Evolutionary conservation across 2,888 invertebrate genomes (phyloP).

Genomic region (Pegoplata infirma): DNA sequence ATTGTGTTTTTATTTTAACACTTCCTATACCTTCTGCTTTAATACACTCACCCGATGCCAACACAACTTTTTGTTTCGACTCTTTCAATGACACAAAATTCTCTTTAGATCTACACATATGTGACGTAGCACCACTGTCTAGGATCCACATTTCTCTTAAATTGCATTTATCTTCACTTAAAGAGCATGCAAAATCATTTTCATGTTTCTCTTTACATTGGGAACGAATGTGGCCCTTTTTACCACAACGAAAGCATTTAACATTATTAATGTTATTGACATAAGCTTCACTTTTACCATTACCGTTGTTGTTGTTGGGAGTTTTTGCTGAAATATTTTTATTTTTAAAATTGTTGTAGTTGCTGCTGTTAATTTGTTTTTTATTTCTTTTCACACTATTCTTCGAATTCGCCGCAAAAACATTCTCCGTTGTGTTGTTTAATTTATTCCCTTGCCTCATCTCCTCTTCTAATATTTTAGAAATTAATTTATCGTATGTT

Average conservation of each 20-base stretch:
- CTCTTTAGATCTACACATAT: constrained; percentile 35
- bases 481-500: constrained; percentile 14
- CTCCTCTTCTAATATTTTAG: constrained; percentile 38
- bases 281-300: neutral
- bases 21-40: constrained; percentile 4
- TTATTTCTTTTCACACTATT: neutral
- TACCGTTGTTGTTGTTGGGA: neutral
- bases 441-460: neutral
- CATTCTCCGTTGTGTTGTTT: neutral
- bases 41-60: constrained; percentile 2
- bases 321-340: neutral
- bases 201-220: constrained; percentile 29
- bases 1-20: neutral
- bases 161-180: neutral
- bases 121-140: constrained; percentile 49
- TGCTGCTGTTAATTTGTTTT: neutral
- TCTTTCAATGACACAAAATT: neutral
- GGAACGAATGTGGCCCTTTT: constrained; percentile 23
- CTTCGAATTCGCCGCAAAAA: constrained; percentile 1
- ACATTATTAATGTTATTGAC: constrained; percentile 29
- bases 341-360: neutral
- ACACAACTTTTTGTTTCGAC: neutral
- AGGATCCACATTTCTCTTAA: constrained; percentile 15
- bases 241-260: constrained; percentile 23
- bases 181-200: too few species aligned